These are phyloP conservation scores for Zaprionus tsacasi DNA, from an alignment of 1,140 invertebrate genomes.

Conservation along the genomic window DNA sequence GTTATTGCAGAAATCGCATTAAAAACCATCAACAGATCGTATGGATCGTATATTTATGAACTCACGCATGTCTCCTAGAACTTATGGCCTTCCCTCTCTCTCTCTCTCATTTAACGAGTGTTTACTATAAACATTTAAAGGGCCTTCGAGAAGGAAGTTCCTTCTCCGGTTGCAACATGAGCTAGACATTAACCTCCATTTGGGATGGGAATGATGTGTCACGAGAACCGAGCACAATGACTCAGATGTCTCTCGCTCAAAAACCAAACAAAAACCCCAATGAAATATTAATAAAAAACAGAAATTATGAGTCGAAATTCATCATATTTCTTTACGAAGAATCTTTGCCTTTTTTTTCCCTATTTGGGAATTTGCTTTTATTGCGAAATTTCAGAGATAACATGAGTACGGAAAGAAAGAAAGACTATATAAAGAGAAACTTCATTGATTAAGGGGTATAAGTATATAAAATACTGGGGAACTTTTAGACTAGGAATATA, in stretches of 20 bases:
- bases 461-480: too few relatives aligned
- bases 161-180: constrained; percentile 2
- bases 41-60: neutral
- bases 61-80: neutral
- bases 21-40: neutral
- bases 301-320: neutral
- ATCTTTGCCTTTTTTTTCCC: neutral
- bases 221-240: neutral
- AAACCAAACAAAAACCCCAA: neutral
- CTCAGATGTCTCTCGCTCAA: neutral
- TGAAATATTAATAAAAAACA: neutral
- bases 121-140: constrained; percentile 4
- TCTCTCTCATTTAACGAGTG: neutral
- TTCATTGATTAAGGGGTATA: neutral
- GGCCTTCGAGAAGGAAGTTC: neutral
- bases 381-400: neutral
- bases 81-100: neutral
- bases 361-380: too few relatives aligned
- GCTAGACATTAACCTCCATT: neutral
- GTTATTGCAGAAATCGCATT: neutral
- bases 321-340: neutral
- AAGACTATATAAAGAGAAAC: neutral
- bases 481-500: too few relatives aligned
- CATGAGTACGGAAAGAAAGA: neutral
- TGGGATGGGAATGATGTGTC: neutral